Percentiles rank a stretch among this genome's conserved stretches.
Conservation (phyloP, 2,888 invertebrate species). For the Notodonta dromedarius region DNA sequence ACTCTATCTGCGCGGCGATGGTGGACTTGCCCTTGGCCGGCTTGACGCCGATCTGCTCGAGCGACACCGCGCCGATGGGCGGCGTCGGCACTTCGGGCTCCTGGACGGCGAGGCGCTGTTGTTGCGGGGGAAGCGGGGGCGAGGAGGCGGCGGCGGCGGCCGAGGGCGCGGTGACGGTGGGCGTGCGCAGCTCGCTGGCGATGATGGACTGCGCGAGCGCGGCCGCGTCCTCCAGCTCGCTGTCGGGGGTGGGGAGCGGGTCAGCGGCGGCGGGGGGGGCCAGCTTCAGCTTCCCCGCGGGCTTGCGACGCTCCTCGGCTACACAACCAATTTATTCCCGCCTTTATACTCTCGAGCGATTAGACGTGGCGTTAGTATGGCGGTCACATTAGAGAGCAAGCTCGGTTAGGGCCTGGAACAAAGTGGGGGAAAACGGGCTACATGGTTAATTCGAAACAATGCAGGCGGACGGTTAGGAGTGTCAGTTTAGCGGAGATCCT, state of each 20-base stretch:
- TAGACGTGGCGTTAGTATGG: constrained; percentile 83
- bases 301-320: constrained; percentile 81
- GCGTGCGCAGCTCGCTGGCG: constrained; percentile 72
- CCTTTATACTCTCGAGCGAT: constrained; percentile 79
- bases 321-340: constrained; percentile 79
- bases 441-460: constrained; percentile 77
- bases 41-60: constrained; percentile 77
- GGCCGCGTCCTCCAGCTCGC: constrained; percentile 80
- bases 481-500: constrained; percentile 62
- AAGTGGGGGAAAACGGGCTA: constrained; percentile 82
- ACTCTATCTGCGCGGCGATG: constrained; percentile 72
- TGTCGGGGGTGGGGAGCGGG: constrained; percentile 78
- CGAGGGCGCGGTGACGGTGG: constrained; percentile 60
- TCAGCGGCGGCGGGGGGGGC: constrained; percentile 66
- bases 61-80: constrained; percentile 79
- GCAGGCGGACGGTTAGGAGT: constrained; percentile 76
- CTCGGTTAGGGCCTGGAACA: constrained; percentile 85
- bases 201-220: constrained; percentile 77
- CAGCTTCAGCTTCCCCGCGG: constrained; percentile 74
- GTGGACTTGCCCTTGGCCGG: constrained; percentile 61
- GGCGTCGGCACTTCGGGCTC: constrained; percentile 76
- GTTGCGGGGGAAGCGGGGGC: constrained; percentile 29
- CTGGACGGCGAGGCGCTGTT: constrained; percentile 59
- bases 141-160: constrained; percentile 50
- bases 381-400: constrained; percentile 85